These are phyloP conservation scores for Drosophila orena DNA, from an alignment of 1,140 invertebrate species.

Conservation along the genomic window DNA sequence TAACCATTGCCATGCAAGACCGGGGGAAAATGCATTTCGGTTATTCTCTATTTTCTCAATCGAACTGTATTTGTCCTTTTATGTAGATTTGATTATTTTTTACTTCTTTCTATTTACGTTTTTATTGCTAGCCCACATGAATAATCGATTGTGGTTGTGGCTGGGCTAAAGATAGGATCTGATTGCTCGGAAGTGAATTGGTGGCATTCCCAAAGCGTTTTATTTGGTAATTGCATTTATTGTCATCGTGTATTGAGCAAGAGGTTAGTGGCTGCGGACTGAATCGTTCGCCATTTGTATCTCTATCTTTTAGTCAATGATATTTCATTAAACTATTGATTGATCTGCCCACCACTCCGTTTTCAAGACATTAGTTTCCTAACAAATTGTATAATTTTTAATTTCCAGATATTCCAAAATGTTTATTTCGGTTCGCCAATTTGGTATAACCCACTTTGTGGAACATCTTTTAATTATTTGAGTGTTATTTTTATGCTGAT, in stretches of 20 bases:
- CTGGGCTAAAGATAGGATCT: constrained; percentile 48
- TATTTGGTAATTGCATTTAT: constrained; percentile 30
- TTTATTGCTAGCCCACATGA: constrained; percentile 33
- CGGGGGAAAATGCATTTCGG: constrained; percentile 16
- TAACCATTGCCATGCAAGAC: constrained; percentile 60
- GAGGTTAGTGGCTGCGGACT: constrained; percentile 1
- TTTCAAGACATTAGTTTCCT: too few species aligned
- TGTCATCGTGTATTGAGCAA: not conserved
- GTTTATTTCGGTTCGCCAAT: too few species aligned
- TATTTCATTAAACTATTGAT: not conserved
- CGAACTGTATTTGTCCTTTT: constrained; percentile 71
- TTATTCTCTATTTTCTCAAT: constrained; percentile 24
- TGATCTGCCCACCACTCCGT: too few species aligned
- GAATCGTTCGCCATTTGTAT: not conserved
- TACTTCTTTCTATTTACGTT: constrained; percentile 28
- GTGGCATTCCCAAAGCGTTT: constrained; percentile 54
- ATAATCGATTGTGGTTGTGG: constrained; percentile 32
- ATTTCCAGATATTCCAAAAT: too few species aligned
- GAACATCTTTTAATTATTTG: too few species aligned
- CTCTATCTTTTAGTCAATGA: not conserved
- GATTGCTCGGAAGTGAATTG: constrained; percentile 68
- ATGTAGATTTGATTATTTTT: constrained; percentile 53
- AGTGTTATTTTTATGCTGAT: too few species aligned
- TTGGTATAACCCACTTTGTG: too few species aligned
- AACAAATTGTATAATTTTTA: too few species aligned